phyloP scores from a whole-genome alignment of 2,113 vertebrate genomes.

The Corydoras sp. region DNA sequence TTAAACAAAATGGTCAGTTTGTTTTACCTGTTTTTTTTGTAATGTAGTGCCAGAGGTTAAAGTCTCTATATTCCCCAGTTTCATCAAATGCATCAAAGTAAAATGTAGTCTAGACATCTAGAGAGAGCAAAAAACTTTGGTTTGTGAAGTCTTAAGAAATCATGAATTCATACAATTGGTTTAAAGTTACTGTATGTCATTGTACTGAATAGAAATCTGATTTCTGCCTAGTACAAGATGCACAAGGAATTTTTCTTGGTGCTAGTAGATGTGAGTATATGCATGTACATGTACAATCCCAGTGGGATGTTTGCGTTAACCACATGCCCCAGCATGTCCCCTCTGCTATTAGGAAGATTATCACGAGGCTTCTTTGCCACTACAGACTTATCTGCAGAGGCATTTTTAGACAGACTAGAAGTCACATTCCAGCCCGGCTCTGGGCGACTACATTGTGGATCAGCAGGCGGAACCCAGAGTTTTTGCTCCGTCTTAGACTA shows the following conservation, averaged over 20 bases:
- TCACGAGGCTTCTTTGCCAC: constrained; percentile 14
- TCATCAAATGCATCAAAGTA: too few relatives aligned
- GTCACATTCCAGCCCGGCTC: constrained; percentile 22
- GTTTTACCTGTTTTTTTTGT: too few relatives aligned
- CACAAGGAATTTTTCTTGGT: too few relatives aligned
- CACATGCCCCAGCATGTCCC: constrained; percentile 37
- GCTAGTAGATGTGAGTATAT: background rate
- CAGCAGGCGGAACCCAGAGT: background rate
- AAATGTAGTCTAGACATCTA: too few relatives aligned
- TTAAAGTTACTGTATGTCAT: constrained; percentile 22
- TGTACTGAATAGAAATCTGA: too few relatives aligned
- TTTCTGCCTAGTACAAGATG: too few relatives aligned
- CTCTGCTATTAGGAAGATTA: constrained; percentile 19
- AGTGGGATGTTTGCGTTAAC: constrained; percentile 35
- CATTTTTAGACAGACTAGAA: constrained; percentile 31
- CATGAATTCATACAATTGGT: background rate
- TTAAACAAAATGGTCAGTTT: too few relatives aligned
- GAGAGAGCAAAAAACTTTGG: too few relatives aligned
- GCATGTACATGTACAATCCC: constrained; percentile 22
- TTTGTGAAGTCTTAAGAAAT: too few relatives aligned
- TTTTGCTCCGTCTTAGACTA: background rate
- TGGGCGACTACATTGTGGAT: background rate
- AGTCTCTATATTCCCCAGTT: too few relatives aligned
- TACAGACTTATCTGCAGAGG: constrained; percentile 40
- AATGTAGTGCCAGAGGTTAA: too few relatives aligned